These are phyloP conservation scores for Metellina segmentata DNA, from an alignment of 2,888 invertebrate species.

Conservation along the genomic window DNA sequence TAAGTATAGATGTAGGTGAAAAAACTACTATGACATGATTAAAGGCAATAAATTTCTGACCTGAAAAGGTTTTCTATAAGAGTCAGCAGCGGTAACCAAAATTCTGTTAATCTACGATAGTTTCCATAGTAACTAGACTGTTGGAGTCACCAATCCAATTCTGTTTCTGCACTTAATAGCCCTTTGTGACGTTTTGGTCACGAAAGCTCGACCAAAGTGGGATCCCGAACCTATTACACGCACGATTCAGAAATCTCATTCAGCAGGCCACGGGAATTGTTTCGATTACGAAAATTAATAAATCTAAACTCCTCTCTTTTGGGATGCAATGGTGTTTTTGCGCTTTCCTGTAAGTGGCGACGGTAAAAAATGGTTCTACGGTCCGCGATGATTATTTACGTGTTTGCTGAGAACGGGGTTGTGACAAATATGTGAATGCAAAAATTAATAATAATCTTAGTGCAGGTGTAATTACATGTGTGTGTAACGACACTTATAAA, in stretches of 20 bases:
- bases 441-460: too few relatives aligned
- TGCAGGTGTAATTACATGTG: too few relatives aligned
- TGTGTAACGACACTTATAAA: too few relatives aligned
- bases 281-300: conserved; percentile 1
- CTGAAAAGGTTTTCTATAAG: conserved; percentile 51
- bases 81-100: conserved; percentile 53
- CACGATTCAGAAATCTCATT: conserved; percentile 25
- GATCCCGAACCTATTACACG: conserved; percentile 47
- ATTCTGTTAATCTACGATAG: conserved; percentile 49
- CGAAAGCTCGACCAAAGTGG: conserved; percentile 51
- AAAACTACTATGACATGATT: conserved; percentile 27
- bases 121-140: conserved; percentile 46
- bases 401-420: too few relatives aligned
- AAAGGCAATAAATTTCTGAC: conserved; percentile 58
- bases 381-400: too few relatives aligned
- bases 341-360: too few relatives aligned
- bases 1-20: neutral
- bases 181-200: conserved; percentile 55
- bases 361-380: too few relatives aligned
- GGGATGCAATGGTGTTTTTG: too few relatives aligned
- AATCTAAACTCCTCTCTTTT: neutral
- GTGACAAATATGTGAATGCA: too few relatives aligned
- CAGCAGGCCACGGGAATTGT: neutral
- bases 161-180: conserved; percentile 55
- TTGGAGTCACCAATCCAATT: conserved; percentile 43